Evolutionary conservation across 2,888 invertebrate genomes (phyloP).

Genomic region (Portevinia maculata): DNA sequence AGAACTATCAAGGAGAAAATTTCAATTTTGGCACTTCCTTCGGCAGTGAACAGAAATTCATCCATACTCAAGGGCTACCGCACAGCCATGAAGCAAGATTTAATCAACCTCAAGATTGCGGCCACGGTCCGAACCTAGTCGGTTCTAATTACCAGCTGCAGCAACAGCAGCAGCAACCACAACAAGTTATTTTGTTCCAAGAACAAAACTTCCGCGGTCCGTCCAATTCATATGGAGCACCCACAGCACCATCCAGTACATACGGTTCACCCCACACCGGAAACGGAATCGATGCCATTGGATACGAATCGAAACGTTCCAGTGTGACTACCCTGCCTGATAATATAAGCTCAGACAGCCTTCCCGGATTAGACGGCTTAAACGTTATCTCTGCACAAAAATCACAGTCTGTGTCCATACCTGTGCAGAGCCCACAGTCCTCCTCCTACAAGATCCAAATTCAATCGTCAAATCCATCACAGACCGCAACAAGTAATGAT

Average conservation of each 20-base stretch:
- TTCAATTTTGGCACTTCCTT: slow-evolving; percentile 46
- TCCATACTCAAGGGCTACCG: slow-evolving; percentile 78
- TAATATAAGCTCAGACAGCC: slow-evolving; percentile 76
- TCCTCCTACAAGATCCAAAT: slow-evolving; percentile 89
- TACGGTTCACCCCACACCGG: slow-evolving; percentile 79
- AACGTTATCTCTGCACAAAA: slow-evolving; percentile 81
- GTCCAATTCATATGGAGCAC: slow-evolving; percentile 78
- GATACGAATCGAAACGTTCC: slow-evolving; percentile 80
- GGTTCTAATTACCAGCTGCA: slow-evolving; percentile 78
- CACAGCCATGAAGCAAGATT: slow-evolving; percentile 78
- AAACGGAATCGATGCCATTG: slow-evolving; percentile 78
- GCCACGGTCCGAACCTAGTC: slow-evolving; percentile 81
- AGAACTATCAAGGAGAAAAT: slow-evolving; percentile 43
- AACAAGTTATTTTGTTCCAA: slow-evolving; percentile 67
- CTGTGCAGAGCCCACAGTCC: slow-evolving; percentile 85
- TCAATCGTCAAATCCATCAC: slow-evolving; percentile 86
- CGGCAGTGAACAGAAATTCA: slow-evolving; percentile 74
- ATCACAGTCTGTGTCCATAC: slow-evolving; percentile 82
- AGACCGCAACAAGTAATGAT: slow-evolving; percentile 75
- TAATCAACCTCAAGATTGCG: slow-evolving; percentile 80
- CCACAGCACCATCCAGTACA: slow-evolving; percentile 77
- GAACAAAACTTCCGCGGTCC: slow-evolving; percentile 77
- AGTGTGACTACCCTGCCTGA: slow-evolving; percentile 78
- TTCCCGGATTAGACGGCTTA: slow-evolving; percentile 80
- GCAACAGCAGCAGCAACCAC: slow-evolving; percentile 48